A percentile compares a stretch with the other conserved stretches of the same genome.
Conservation (phyloP, 2,113 vertebrate genomes). For the Peromyscus californicus region DNA sequence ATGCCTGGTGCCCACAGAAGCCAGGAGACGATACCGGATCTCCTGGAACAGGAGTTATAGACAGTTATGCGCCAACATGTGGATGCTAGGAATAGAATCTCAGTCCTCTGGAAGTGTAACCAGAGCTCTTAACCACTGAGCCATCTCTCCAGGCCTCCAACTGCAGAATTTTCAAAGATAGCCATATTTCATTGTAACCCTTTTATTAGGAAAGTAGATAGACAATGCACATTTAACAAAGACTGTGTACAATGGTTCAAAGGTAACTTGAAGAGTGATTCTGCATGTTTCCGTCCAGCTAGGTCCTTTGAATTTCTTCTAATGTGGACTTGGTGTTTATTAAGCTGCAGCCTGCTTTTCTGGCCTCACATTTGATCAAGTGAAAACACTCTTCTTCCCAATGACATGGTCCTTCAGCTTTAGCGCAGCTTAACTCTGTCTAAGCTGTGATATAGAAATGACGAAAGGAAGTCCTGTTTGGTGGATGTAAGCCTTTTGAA, state of each 20-base stretch:
- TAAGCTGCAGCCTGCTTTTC: neutral
- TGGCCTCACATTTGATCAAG: neutral
- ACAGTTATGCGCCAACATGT: neutral
- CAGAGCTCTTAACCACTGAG: neutral
- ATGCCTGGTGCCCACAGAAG: too few relatives aligned
- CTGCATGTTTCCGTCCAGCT: neutral
- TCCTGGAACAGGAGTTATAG: neutral
- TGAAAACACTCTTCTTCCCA: neutral
- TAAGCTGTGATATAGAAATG: neutral
- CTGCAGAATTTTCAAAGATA: neutral
- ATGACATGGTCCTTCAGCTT: neutral
- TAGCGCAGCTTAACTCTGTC: neutral
- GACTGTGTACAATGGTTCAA: neutral
- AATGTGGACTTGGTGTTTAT: neutral
- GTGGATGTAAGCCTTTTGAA: conserved; percentile 37
- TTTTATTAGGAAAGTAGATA: neutral
- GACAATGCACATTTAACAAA: neutral
- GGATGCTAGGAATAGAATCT: neutral
- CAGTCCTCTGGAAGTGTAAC: neutral
- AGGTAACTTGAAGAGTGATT: neutral
- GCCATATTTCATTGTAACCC: neutral
- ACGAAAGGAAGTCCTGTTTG: neutral
- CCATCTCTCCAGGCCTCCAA: neutral
- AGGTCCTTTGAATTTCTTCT: neutral
- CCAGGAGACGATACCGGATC: neutral